Conservation (phyloP, 2,113 vertebrate genomes). For the Ophthalmolycus amberensis region DNA sequence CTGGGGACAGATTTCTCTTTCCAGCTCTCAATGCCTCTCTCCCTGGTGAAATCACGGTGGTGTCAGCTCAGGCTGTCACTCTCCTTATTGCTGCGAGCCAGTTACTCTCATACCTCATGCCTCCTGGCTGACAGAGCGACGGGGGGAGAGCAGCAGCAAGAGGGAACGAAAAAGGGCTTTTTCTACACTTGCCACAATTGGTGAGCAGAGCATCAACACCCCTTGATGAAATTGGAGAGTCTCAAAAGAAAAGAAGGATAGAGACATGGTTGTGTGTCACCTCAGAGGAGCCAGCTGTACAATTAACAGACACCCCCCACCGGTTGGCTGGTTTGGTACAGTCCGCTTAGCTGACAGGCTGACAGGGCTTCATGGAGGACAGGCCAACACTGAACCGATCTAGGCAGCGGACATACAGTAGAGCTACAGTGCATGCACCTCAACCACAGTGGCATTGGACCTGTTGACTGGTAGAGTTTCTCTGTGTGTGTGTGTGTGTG, state of each 20-base stretch:
- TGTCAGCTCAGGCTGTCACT: slow-evolving; percentile 77
- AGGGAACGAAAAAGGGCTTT: slow-evolving; percentile 37
- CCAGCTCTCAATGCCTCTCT: slow-evolving; percentile 55
- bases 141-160: not conserved
- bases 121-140: slow-evolving; percentile 38
- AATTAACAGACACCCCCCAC: slow-evolving; percentile 44
- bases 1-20: slow-evolving; percentile 75
- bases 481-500: slow-evolving; percentile 14
- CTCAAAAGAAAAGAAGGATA: slow-evolving; percentile 41
- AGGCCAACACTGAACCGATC: slow-evolving; percentile 32
- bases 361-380: slow-evolving; percentile 60
- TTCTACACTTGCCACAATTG: slow-evolving; percentile 67
- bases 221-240: slow-evolving; percentile 53
- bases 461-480: slow-evolving; percentile 50
- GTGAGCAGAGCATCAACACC: slow-evolving; percentile 56
- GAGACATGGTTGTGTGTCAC: slow-evolving; percentile 44
- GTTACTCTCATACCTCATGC: slow-evolving; percentile 53
- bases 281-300: slow-evolving; percentile 48
- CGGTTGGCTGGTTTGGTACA: slow-evolving; percentile 42
- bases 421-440: slow-evolving; percentile 31
- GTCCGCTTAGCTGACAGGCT: slow-evolving; percentile 55
- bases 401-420: slow-evolving; percentile 13
- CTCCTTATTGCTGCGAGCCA: slow-evolving; percentile 69
- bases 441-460: slow-evolving; percentile 47
- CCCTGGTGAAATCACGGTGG: slow-evolving; percentile 69